Evolutionary conservation across 2,113 vertebrate species (phyloP).

Genomic region (Piaya cayana): DNA sequence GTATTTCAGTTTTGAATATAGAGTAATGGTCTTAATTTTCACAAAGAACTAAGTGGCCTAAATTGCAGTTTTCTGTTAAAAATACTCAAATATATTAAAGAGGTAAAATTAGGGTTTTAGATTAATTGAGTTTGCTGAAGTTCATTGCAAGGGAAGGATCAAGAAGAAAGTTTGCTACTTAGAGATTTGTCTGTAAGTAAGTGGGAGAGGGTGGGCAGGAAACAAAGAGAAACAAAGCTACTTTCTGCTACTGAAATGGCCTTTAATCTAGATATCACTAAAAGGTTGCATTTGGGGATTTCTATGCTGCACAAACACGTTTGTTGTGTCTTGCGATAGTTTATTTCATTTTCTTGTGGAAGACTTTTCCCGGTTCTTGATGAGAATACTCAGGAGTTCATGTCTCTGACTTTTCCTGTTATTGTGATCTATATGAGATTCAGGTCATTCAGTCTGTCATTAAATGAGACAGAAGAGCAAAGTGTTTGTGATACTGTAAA

Average conservation of each 20-base stretch:
- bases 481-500: neutral
- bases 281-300: neutral
- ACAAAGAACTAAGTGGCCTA: slow-evolving; percentile 20
- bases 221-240: neutral
- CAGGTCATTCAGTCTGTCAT: neutral
- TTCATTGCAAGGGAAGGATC: neutral
- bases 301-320: neutral
- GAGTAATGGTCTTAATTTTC: slow-evolving; percentile 25
- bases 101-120: slow-evolving; percentile 5
- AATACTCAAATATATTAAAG: neutral
- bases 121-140: slow-evolving; percentile 9
- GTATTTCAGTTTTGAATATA: neutral
- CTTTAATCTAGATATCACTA: neutral
- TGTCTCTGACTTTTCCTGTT: neutral
- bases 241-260: neutral
- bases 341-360: neutral
- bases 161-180: neutral
- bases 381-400: neutral
- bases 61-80: slow-evolving; percentile 61
- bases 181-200: neutral
- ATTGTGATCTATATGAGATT: neutral
- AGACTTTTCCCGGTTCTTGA: neutral
- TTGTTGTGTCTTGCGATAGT: neutral
- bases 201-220: neutral
- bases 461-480: neutral